Evolutionary conservation across 1,140 invertebrate genomes (phyloP).

Genomic region (Drosophila triauraria): DNA sequence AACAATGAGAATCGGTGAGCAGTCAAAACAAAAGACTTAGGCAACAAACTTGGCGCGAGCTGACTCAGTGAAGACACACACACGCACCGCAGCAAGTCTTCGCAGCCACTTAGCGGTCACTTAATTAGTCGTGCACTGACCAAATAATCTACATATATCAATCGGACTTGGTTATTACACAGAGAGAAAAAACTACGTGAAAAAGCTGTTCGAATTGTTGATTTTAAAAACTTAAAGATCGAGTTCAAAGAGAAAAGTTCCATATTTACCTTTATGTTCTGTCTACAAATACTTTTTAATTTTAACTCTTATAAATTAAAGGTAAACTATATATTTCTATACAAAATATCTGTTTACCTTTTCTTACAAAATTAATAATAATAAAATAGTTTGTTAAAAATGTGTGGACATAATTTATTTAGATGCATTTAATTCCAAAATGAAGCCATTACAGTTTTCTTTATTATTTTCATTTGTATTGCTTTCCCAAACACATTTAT

Average conservation of each 20-base stretch:
- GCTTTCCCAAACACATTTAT: not conserved
- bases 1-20: constrained; percentile 31
- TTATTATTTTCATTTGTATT: not conserved
- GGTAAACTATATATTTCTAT: not conserved
- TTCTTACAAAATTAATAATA: not conserved
- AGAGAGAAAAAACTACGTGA: not conserved
- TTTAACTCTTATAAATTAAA: too few relatives aligned
- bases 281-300: too few relatives aligned
- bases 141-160: constrained; percentile 13
- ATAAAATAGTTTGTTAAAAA: not conserved
- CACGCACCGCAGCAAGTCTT: constrained; percentile 26
- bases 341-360: not conserved
- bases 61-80: constrained; percentile 39
- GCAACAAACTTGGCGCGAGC: constrained; percentile 70
- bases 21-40: constrained; percentile 79
- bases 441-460: accelerated
- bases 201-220: too few relatives aligned
- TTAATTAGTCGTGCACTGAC: constrained; percentile 51
- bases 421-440: not conserved
- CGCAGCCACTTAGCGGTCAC: constrained; percentile 41
- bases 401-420: not conserved
- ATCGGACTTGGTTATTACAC: not conserved
- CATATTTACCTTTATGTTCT: too few relatives aligned
- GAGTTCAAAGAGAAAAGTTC: too few relatives aligned
- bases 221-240: too few relatives aligned